Base-by-base conservation (phyloP, 2,888 invertebrate genomes). In the Nesidiocoris tenuis region DNA sequence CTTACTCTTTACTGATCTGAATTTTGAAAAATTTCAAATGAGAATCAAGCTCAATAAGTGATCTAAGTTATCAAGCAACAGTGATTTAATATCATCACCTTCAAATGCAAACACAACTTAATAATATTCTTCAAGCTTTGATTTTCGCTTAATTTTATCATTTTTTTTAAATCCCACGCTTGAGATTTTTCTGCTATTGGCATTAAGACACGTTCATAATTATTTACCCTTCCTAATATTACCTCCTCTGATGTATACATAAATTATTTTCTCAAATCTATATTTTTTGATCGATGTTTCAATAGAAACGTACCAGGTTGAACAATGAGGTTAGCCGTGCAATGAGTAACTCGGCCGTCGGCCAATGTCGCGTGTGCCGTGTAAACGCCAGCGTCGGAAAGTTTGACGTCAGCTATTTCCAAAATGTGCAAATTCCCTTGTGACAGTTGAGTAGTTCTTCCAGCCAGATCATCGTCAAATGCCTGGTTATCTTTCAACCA, bases 351-450 rank as follows among this genome's bases (percentile, higher is more conserved):
- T 81, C 91, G 91, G 77, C 95, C 94, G 76, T 90, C 88, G 23
- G 87, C 86, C 82, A 95, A 94, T 76, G 91, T 90, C 19, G 96
- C 96, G 79, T 93, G 89, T 63, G 95, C 94, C 0, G 94, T 94
- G 84, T 98, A 98, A 61, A 94, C 88, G 66, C 95, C 96, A n/a
- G 90, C 88, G 84, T 97, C 97, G 24, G 88, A 89, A 81, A 91
- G 86, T 22, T 84, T 83, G 81, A 91, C 91, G 83, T 94, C 92
- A 81, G 89, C 88, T 79, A 93, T 88, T 80, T 90, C 88, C 80
- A 97, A 85, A 75, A 89, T 90, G 83, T 91, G 91, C 1, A 83
- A 83, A 79, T 87, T 88, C 75, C 88, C 88, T 21, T 87, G 85
- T 19, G 79, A 78, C 72, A 79, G 76, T 22, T 79, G 78, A 24